Percentiles rank a stretch among this genome's conserved stretches.
Conservation (phyloP, 1,140 invertebrate genomes). For the Leptoteleia sp. region DNA sequence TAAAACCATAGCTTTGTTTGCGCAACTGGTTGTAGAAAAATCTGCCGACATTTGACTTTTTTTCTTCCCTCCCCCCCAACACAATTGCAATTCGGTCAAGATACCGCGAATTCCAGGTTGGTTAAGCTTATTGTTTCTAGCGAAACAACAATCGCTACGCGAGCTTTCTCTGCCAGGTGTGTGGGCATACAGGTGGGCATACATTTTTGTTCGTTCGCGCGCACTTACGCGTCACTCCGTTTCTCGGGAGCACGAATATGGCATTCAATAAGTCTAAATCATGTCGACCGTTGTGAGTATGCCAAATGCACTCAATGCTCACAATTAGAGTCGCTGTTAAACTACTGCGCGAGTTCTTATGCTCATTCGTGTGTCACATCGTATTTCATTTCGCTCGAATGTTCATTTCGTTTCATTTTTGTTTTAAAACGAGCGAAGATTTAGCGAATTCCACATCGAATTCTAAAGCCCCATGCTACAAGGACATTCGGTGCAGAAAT, state of each 20-base stretch:
- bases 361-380: constrained; percentile 53
- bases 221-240: constrained; percentile 66
- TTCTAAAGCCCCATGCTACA: no score
- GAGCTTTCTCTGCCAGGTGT: constrained; percentile 62
- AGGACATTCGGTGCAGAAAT: no score
- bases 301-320: constrained; percentile 66
- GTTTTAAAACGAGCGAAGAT: neutral
- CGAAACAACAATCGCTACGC: constrained; percentile 54
- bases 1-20: constrained; percentile 46
- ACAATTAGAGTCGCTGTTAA: constrained; percentile 69
- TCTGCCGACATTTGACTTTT: constrained; percentile 43
- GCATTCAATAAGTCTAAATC: constrained; percentile 80
- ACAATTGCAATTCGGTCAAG: constrained; percentile 60
- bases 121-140: constrained; percentile 55
- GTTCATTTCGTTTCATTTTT: constrained; percentile 25
- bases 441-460: neutral
- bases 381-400: constrained; percentile 48
- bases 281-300: constrained; percentile 70
- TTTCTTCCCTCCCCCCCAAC: no score
- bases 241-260: constrained; percentile 72
- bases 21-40: constrained; percentile 3
- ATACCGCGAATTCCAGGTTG: constrained; percentile 53
- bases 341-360: constrained; percentile 63
- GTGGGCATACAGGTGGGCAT: constrained; percentile 64
- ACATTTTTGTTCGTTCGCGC: constrained; percentile 54